These are phyloP conservation scores for Leucozona laternaria DNA, from an alignment of 2,888 invertebrate genomes.

Conservation along the genomic window DNA sequence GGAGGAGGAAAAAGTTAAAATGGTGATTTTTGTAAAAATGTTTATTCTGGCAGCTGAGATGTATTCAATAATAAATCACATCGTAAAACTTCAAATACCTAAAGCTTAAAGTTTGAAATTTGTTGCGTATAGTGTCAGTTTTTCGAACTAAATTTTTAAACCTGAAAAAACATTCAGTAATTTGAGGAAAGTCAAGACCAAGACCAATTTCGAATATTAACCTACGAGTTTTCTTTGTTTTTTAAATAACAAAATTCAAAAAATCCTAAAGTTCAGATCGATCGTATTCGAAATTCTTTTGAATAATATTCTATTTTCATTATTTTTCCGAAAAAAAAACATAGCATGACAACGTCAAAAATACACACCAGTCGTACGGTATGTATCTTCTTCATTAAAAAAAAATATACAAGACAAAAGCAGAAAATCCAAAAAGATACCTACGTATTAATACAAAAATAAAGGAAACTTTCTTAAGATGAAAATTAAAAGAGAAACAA, in stretches of 20 bases:
- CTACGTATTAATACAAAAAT: conserved; percentile 24
- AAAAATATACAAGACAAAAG: conserved; percentile 8
- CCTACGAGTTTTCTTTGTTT: background rate
- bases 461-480: conserved; percentile 46
- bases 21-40: too few species aligned
- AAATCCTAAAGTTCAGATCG: conserved; percentile 47
- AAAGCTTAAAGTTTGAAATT: too few species aligned
- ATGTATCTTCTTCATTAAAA: conserved; percentile 17
- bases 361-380: conserved; percentile 3
- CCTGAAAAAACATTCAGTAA: background rate
- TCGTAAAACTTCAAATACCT: too few species aligned
- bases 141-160: background rate
- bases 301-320: conserved; percentile 42
- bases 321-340: conserved; percentile 37
- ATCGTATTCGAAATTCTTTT: conserved; percentile 24
- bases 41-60: too few species aligned
- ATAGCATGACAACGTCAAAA: conserved; percentile 44
- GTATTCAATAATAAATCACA: too few species aligned
- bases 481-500: conserved; percentile 1
- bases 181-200: background rate
- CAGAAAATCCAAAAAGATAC: conserved; percentile 17
- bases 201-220: background rate
- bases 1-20: too few species aligned
- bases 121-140: too few species aligned
- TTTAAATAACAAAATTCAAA: background rate